Evolutionary conservation across 2,797 vertebrate genomes (phyloP).

Genomic region (Cynopterus sphinx): DNA sequence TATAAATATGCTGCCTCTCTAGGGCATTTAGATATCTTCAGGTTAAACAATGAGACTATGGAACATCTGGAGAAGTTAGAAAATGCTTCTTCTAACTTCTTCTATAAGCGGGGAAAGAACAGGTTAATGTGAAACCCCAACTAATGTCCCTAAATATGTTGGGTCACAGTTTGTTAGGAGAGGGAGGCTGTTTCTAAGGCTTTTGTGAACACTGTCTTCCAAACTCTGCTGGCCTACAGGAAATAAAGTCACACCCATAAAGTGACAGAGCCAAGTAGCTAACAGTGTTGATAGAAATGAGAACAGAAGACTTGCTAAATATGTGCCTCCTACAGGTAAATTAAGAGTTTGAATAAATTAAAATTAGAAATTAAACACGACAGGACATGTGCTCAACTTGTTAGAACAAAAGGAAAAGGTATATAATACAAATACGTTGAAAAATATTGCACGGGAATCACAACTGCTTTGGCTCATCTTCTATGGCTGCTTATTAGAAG

Average conservation of each 20-base stretch:
- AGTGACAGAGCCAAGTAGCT: neutral
- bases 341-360: neutral
- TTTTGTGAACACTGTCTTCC: neutral
- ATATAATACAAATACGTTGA: neutral
- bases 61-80: neutral
- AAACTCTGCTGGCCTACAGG: neutral
- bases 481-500: neutral
- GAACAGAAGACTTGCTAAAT: neutral
- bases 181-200: neutral
- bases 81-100: neutral
- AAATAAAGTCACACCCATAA: neutral
- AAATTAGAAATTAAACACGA: conserved; percentile 16
- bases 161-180: neutral
- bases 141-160: neutral
- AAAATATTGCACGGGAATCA: neutral
- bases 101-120: neutral
- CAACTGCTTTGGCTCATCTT: neutral
- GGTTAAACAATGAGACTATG: neutral
- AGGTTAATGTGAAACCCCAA: neutral
- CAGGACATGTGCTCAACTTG: neutral
- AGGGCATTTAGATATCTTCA: neutral
- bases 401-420: conserved; percentile 22
- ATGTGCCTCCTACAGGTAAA: neutral
- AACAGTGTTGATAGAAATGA: neutral
- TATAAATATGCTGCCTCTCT: neutral